Base-by-base conservation (phyloP, 2,797 vertebrate genomes). In the Gambelia wislizenii region DNA sequence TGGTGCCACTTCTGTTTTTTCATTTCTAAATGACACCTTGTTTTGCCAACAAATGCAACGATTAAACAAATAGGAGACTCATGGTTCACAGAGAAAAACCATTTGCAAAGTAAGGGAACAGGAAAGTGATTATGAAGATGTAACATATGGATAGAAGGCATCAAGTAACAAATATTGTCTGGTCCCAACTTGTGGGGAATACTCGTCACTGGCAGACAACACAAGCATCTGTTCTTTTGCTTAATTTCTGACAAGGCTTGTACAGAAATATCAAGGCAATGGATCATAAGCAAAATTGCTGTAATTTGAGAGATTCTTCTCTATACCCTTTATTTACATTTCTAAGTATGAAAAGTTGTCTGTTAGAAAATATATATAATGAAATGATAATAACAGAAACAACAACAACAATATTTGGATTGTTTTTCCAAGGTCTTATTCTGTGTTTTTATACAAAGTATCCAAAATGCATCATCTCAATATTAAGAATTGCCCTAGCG, bases 81-180 rank as follows among this genome's bases (percentile, higher is more conserved):
- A 44, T 56, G 36, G 14, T 80, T 79, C 33, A 20, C 27, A 39
- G 8, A 70, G 42, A 67, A 61, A n/a, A 39, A 59, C 8, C 44
- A 52, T 6, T 72, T 72, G 47, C 61, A 64, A 44, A 70, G 47
- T 44, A 27, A 80, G 59, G 52, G 36, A 56, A 87, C 30, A 39
- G 36, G 86, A 56, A 80, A 54, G 33, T 2, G 4, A 87, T 87
- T 54, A 44, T 70, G 49, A 87, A 80, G 64, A 80, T 70, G 36
- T 80, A 87, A 70, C 85, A 81, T 87, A 87, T 52, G 44, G 77
- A 59, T 33, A 87, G 86, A 70, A 87, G 36, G 59, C 85, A 86
- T 64, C 59, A 52, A 59, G 49, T 25, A 27, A 33, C 49, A 56
- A 80, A 70, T 81, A 72, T 70, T 49, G 56, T 54, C 67, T 80